Conservation (phyloP, 2,797 vertebrate species). For the Dryobates pubescens region DNA sequence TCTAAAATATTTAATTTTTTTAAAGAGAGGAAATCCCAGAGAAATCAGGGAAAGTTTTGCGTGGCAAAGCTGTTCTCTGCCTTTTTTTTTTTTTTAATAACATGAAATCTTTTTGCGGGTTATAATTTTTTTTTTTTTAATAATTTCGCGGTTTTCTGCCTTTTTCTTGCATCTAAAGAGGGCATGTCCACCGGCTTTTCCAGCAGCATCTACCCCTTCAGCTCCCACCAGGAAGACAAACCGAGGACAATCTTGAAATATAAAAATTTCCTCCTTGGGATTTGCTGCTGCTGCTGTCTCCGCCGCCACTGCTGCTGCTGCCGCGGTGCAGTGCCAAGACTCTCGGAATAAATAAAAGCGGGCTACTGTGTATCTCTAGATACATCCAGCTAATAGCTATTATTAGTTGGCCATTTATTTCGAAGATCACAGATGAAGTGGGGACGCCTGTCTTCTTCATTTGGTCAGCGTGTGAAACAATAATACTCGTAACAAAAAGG, state of each 20-base stretch:
- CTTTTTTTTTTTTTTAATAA: slow-evolving; percentile 25
- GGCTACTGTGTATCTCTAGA: slow-evolving; percentile 68
- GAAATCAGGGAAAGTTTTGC: slow-evolving; percentile 78
- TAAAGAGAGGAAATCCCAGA: slow-evolving; percentile 35
- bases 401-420: slow-evolving; percentile 70
- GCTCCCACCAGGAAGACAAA: slow-evolving; percentile 74
- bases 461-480: slow-evolving; percentile 70
- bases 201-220: slow-evolving; percentile 65
- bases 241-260: slow-evolving; percentile 79
- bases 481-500: slow-evolving; percentile 56
- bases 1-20: not conserved
- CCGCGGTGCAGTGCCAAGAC: slow-evolving; percentile 78
- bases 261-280: slow-evolving; percentile 74
- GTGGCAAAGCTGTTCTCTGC: slow-evolving; percentile 59
- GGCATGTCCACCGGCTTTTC: slow-evolving; percentile 71
- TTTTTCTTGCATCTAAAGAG: slow-evolving; percentile 51
- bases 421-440: slow-evolving; percentile 77
- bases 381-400: slow-evolving; percentile 59
- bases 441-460: slow-evolving; percentile 69
- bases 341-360: slow-evolving; percentile 79
- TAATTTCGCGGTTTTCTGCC: not conserved
- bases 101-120: slow-evolving; percentile 19
- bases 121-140: slow-evolving; percentile 10
- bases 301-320: slow-evolving; percentile 68
- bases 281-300: slow-evolving; percentile 73